A percentile compares a stretch with the other conserved stretches of the same genome.
Conservation (phyloP, 2,797 vertebrate genomes). For the Glyptemys insculpta region DNA sequence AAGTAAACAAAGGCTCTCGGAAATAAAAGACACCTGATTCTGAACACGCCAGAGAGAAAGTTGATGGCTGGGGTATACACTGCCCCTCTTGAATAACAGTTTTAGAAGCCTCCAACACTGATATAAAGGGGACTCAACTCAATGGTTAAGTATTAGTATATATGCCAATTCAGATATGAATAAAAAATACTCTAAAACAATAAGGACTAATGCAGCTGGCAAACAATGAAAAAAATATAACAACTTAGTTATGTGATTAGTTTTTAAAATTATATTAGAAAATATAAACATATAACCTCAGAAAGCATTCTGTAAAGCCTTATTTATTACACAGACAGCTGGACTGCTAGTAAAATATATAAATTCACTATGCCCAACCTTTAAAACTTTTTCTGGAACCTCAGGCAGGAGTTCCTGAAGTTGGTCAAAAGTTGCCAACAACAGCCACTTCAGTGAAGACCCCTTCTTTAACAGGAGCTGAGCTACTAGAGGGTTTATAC, state of each 20-base stretch:
- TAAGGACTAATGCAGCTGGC: background rate
- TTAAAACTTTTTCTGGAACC: slow-evolving; percentile 90
- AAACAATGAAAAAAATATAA: background rate
- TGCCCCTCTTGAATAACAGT: background rate
- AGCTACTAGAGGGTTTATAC: slow-evolving; percentile 90
- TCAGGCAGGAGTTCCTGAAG: slow-evolving; percentile 89
- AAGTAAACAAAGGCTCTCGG: background rate
- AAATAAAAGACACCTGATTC: background rate
- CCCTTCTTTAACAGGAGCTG: slow-evolving; percentile 90
- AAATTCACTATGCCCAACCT: slow-evolving; percentile 83
- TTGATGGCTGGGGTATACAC: background rate
- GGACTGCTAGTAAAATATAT: background rate
- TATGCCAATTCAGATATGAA: background rate
- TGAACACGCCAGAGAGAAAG: background rate
- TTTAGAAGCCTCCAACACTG: background rate
- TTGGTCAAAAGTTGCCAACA: slow-evolving; percentile 84
- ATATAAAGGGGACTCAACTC: background rate
- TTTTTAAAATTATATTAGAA: background rate
- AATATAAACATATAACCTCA: background rate
- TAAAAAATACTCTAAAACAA: background rate
- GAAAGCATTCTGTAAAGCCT: background rate
- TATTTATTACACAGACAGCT: background rate
- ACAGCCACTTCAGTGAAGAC: slow-evolving; percentile 85
- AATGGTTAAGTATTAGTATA: background rate
- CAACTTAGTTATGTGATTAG: background rate